Conservation (phyloP, 2,888 invertebrate genomes). For the Danaus chrysippus region DNA sequence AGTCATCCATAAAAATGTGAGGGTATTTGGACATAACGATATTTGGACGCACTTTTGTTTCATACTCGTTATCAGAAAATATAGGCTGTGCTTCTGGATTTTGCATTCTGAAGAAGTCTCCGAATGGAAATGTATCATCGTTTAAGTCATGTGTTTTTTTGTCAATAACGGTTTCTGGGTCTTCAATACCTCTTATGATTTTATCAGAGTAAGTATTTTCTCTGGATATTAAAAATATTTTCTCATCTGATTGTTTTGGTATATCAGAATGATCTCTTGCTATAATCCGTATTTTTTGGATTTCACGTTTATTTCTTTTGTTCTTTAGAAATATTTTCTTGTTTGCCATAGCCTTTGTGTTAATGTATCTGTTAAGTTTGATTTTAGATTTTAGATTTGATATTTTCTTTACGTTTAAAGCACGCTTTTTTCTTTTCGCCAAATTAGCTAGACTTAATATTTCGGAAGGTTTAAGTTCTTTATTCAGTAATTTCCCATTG, state of each 20-base stretch:
- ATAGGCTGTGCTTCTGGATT: constrained; percentile 26
- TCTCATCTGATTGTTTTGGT: constrained; percentile 47
- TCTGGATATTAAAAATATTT: constrained; percentile 51
- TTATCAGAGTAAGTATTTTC: constrained; percentile 55
- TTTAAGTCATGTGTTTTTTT: constrained; percentile 28
- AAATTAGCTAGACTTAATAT: no score
- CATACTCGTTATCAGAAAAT: constrained; percentile 37
- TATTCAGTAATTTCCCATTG: no score
- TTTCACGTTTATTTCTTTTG: constrained; percentile 57
- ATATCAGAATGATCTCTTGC: constrained; percentile 47
- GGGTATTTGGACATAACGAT: constrained; percentile 63
- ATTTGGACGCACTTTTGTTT: constrained; percentile 44
- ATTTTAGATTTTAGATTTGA: constrained; percentile 43
- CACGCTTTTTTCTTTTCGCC: no score
- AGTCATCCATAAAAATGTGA: constrained; percentile 59
- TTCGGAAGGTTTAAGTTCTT: no score
- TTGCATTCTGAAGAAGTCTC: constrained; percentile 34
- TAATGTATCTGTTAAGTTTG: constrained; percentile 50
- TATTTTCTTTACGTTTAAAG: no score
- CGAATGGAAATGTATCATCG: constrained; percentile 39
- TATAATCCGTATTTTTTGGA: constrained; percentile 57
- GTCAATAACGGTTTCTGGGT: constrained; percentile 36
- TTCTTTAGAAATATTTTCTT: constrained; percentile 49
- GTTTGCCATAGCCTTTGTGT: constrained; percentile 47
- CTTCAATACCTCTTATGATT: constrained; percentile 43